Evolutionary conservation across 2,888 invertebrate genomes (phyloP), one percentile per base, ranked within the genome.

Genomic region (Maniola hyperantus): DNA sequence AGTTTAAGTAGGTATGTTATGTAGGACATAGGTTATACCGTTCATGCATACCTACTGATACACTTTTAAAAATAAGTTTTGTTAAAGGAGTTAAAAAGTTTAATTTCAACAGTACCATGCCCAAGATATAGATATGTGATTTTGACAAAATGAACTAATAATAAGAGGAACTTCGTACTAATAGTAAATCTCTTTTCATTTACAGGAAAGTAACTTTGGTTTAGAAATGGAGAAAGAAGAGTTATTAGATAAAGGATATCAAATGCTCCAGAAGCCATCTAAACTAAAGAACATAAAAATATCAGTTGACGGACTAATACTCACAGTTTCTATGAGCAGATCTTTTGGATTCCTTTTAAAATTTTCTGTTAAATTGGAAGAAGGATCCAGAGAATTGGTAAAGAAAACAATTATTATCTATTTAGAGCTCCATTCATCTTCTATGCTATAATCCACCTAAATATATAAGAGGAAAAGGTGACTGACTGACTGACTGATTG

Each of bases 301-400:
- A 42, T 72, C 67, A 33, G 67, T 75, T 59, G 72, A 76, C 67
- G 76, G 70, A 10, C 65, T 74, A 62, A 48, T 7, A 46, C 73
- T 88, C 20, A 68, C 63, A 59, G 64, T 87, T 51, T 71, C 70
- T 36, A 73, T 87, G 72, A 74, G 70, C 51, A 79, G 78, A 70
- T 70, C 68, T 10, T 79, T 76, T 75, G 80, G 78, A 58, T 87
- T 78, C 72, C 79, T 81, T 34, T 76, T 88, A 44, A 77, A 77
- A 64, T 67, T 89, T 15, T 74, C 76, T 70, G 67, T 86, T 20
- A 76, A 72, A 46, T 73, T 89, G 46, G 36, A 46, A 33, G 80
- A 83, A 67, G 83, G 82, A 6, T 79, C 84, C 0, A 78, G 76
- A 66, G 80, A 87, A 75, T 64, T 85, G 73, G 90, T 89, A 63